A percentile compares a stretch with the other conserved stretches of the same genome.
Evolutionary conservation across 2,113 vertebrate genomes (phyloP).

Genomic region (Phyllostomus discolor): DNA sequence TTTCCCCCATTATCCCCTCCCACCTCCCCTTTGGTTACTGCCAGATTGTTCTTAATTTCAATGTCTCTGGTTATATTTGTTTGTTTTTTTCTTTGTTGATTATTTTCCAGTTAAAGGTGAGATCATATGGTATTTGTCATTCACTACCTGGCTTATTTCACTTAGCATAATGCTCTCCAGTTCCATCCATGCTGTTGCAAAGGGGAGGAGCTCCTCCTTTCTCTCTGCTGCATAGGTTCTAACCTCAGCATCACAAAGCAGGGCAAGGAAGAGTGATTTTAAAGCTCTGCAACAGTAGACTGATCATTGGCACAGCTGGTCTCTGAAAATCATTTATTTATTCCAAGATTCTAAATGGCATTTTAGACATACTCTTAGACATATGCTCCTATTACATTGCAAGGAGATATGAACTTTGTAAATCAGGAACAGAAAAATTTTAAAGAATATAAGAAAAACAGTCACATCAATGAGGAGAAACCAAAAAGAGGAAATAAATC

Average conservation of each 20-base stretch:
- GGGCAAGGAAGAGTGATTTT: not conserved
- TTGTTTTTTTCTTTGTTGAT: too few species aligned
- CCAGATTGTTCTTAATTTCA: too few species aligned
- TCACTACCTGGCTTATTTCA: too few species aligned
- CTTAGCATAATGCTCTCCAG: too few species aligned
- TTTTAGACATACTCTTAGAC: not conserved
- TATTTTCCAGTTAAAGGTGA: too few species aligned
- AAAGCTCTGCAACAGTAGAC: not conserved
- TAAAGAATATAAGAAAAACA: not conserved
- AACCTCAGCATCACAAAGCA: not conserved
- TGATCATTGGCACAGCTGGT: not conserved
- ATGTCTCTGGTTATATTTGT: too few species aligned
- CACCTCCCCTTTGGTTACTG: too few species aligned
- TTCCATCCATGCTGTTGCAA: too few species aligned
- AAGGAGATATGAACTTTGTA: not conserved
- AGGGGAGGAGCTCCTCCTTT: too few species aligned
- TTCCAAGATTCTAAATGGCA: not conserved
- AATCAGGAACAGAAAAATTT: constrained; percentile 7
- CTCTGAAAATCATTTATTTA: not conserved
- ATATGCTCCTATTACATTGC: not conserved
- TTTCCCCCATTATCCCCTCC: too few species aligned
- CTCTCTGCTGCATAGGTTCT: not conserved
- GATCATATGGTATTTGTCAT: too few species aligned
- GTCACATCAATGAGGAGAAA: not conserved
- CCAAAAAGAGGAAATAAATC: not conserved